phyloP scores from a whole-genome alignment of 2,113 vertebrate genomes.

The Caloenas nicobarica region DNA sequence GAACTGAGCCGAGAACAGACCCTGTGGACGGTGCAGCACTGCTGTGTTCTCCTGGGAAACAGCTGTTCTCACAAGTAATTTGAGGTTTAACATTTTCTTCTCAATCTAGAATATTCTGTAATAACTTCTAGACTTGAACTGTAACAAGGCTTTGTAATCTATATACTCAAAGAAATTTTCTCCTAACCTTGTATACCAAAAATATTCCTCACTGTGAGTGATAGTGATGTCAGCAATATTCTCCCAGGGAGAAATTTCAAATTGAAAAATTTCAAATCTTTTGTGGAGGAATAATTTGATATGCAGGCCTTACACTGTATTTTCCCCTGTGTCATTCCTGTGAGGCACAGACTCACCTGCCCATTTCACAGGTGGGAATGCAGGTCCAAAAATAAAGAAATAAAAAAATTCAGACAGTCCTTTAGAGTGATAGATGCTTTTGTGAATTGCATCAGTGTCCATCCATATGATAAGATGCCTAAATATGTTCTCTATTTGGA shows the following conservation, averaged over 20 bases:
- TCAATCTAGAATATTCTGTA: neutral
- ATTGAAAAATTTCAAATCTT: neutral
- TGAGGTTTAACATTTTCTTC: neutral
- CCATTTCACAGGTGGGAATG: neutral
- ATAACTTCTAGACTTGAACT: neutral
- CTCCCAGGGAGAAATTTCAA: neutral
- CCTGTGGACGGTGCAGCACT: neutral
- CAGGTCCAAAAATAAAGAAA: neutral
- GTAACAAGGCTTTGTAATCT: neutral
- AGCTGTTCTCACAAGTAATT: neutral
- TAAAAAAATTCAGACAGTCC: neutral
- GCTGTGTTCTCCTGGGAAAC: neutral
- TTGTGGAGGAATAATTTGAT: neutral
- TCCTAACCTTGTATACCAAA: neutral
- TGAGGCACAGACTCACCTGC: neutral
- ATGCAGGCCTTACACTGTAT: neutral
- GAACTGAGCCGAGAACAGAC: neutral
- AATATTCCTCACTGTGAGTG: neutral
- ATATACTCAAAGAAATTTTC: neutral
- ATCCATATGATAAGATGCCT: neutral
- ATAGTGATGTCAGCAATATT: neutral
- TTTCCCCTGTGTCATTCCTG: neutral
- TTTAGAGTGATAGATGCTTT: neutral
- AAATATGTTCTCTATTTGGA: neutral
- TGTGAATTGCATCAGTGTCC: neutral